A percentile compares a stretch with the other conserved stretches of the same genome.
phyloP scores from a whole-genome alignment of 1,140 invertebrate genomes.

The Whitmania pigra region DNA sequence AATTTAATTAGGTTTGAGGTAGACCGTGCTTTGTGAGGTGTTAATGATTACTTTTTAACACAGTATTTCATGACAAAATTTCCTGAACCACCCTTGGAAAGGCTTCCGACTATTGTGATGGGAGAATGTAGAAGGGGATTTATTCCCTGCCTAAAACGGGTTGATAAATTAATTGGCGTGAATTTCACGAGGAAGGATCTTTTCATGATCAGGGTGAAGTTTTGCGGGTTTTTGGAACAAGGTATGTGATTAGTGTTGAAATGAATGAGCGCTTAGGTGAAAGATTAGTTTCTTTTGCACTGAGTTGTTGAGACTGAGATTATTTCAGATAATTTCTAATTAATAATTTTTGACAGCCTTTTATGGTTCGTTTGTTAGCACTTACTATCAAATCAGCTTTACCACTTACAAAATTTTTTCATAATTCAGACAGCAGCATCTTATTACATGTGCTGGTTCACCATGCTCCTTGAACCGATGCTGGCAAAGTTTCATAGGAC shows the following conservation, averaged over 20 bases:
- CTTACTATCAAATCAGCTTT: no score
- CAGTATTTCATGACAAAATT: constrained; percentile 14
- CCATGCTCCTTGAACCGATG: background rate
- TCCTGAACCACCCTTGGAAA: constrained; percentile 6
- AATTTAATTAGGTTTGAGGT: no score
- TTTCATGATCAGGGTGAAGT: constrained; percentile 6
- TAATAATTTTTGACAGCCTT: no score
- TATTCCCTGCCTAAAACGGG: background rate
- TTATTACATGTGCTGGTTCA: constrained; percentile 21
- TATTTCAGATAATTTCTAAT: no score
- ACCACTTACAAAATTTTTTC: no score
- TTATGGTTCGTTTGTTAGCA: no score
- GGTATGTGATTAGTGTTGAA: background rate
- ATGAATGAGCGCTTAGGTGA: no score
- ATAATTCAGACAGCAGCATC: background rate
- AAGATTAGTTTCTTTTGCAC: no score
- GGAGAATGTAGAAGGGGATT: constrained; percentile 6
- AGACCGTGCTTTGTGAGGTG: no score
- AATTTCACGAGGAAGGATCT: background rate
- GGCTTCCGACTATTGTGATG: background rate
- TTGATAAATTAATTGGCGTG: background rate
- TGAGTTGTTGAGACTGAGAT: no score
- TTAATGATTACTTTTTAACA: background rate
- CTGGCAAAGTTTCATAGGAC: background rate
- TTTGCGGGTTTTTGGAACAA: background rate